Conservation (phyloP, 1,140 invertebrate species). For the Monomorium pharaonis region DNA sequence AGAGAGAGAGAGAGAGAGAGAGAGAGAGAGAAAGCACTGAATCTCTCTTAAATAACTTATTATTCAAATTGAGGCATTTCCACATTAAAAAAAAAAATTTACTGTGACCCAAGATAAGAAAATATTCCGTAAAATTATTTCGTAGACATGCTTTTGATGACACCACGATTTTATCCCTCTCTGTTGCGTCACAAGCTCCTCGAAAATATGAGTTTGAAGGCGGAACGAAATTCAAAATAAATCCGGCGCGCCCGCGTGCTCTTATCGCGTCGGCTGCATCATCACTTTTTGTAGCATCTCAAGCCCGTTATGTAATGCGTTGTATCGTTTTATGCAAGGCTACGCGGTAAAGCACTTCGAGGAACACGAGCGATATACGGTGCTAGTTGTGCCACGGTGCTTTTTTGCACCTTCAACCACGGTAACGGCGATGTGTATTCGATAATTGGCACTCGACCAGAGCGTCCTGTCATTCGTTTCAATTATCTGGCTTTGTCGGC, state of each 20-base stretch:
- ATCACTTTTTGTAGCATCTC: constrained; percentile 20
- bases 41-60: neutral
- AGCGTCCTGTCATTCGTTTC: constrained; percentile 46
- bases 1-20: no score
- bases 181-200: neutral
- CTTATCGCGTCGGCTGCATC: constrained; percentile 11
- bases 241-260: neutral
- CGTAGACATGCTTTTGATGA: neutral
- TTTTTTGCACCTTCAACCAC: constrained; percentile 25
- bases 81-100: neutral
- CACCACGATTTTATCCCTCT: neutral
- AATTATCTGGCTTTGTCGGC: constrained; percentile 42
- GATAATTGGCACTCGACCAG: constrained; percentile 60
- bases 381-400: neutral
- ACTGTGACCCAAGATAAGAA: neutral
- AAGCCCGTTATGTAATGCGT: constrained; percentile 35
- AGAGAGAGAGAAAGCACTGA: no score
- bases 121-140: neutral
- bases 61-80: neutral
- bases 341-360: neutral
- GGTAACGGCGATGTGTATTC: constrained; percentile 32
- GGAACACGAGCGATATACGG: constrained; percentile 1
- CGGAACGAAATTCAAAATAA: neutral
- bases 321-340: constrained; percentile 16
- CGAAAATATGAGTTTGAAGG: neutral